These are phyloP conservation scores for Hypsopygia costalis DNA, from an alignment of 2,888 invertebrate species.

Conservation along the genomic window DNA sequence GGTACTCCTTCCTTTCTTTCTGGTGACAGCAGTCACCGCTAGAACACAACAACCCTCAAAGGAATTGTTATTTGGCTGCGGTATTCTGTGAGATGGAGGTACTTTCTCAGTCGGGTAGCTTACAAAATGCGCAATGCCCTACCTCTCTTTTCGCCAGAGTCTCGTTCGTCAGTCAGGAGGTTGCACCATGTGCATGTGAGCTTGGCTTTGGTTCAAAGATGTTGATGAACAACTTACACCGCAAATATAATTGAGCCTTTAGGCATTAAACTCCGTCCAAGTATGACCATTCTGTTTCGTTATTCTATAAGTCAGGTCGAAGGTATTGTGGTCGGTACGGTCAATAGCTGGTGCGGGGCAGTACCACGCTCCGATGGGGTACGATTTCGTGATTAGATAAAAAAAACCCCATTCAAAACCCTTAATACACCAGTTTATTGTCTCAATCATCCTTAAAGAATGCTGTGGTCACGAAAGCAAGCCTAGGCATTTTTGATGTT, in stretches of 20 bases:
- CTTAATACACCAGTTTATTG: neutral
- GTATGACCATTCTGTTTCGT: neutral
- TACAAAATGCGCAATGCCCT: no score
- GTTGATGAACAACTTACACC: no score
- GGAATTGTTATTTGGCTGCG: no score
- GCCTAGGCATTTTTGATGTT: neutral
- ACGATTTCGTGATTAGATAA: constrained; percentile 56
- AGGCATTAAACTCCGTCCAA: neutral
- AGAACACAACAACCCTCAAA: no score
- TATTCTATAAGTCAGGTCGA: constrained; percentile 1
- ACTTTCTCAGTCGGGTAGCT: no score
- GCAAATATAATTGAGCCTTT: neutral
- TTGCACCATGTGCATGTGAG: no score
- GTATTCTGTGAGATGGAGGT: no score
- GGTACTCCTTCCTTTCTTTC: no score
- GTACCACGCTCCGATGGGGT: constrained; percentile 53
- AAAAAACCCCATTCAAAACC: constrained; percentile 2
- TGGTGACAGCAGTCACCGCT: no score
- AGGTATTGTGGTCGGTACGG: constrained; percentile 27
- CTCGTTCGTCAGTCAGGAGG: no score
- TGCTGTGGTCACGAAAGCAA: neutral
- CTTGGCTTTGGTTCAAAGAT: no score
- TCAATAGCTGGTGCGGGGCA: constrained; percentile 65
- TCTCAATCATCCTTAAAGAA: neutral
- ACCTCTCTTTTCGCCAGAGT: no score